Percentiles rank a stretch among this genome's conserved stretches.
phyloP scores from a whole-genome alignment of 2,113 vertebrate species.

The Periophthalmus modestus region DNA sequence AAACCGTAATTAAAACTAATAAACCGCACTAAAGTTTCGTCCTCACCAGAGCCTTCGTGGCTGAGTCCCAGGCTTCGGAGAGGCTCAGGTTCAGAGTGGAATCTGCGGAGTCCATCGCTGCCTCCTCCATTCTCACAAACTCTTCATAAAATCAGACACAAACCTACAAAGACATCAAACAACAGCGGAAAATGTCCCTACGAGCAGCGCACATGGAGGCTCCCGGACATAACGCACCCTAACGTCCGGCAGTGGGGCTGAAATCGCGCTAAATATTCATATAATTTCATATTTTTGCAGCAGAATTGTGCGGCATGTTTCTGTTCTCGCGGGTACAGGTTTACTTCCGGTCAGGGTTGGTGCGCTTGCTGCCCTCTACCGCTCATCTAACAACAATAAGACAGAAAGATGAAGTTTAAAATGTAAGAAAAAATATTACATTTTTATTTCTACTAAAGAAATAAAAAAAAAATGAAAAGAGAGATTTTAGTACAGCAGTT shows the following conservation, averaged over 20 bases:
- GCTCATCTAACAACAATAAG: not conserved
- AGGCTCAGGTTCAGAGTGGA: slow-evolving; percentile 21
- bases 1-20: too few relatives aligned
- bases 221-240: not conserved
- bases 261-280: not conserved
- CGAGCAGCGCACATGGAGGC: not conserved
- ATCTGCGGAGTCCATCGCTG: slow-evolving; percentile 52
- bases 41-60: slow-evolving; percentile 74
- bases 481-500: not conserved
- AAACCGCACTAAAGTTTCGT: not conserved
- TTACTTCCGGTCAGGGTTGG: not conserved
- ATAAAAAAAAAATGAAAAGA: not conserved
- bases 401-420: not conserved
- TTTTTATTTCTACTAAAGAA: not conserved
- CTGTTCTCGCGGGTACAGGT: not conserved
- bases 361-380: not conserved
- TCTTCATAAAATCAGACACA: not conserved
- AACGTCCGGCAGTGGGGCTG: too few relatives aligned
- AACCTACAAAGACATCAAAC: not conserved
- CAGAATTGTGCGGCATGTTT: not conserved
- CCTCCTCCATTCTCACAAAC: slow-evolving; percentile 58
- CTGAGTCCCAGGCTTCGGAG: slow-evolving; percentile 70
- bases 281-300: not conserved
- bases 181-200: not conserved
- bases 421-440: not conserved